phyloP scores from a whole-genome alignment of 2,797 vertebrate genomes.

The Channallabes apus region DNA sequence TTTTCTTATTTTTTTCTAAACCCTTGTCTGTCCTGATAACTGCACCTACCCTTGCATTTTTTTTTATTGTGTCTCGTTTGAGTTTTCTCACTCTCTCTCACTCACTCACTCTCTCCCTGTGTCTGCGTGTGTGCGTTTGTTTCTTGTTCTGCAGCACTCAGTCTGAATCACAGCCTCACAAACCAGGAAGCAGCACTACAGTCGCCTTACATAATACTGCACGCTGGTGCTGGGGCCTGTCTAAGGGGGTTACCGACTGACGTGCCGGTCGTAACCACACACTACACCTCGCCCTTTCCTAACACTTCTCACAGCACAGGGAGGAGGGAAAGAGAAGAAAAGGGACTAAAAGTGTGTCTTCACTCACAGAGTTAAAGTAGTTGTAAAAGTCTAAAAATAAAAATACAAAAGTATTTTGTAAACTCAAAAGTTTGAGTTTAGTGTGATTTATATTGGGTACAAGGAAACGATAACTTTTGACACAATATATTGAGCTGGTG shows the following conservation, averaged over 20 bases:
- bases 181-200: slow-evolving; percentile 66
- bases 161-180: slow-evolving; percentile 56
- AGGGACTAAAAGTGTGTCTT: neutral
- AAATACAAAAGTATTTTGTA: neutral
- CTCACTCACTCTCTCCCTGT: too few species aligned
- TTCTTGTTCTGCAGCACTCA: slow-evolving; percentile 16
- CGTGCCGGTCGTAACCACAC: too few species aligned
- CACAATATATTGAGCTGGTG: neutral
- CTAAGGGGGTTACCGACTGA: slow-evolving; percentile 53
- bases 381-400: neutral
- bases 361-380: neutral
- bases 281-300: slow-evolving; percentile 16
- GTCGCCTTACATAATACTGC: slow-evolving; percentile 72
- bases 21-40: neutral
- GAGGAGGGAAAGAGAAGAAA: neutral
- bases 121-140: slow-evolving; percentile 48
- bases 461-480: neutral
- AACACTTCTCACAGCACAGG: neutral
- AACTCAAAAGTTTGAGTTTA: neutral
- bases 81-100: too few species aligned
- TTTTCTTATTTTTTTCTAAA: too few species aligned
- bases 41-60: neutral
- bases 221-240: slow-evolving; percentile 65
- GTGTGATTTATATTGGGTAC: neutral
- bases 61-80: neutral